Conservation (phyloP, 2,797 vertebrate genomes). For the Cyclura pinguis region DNA sequence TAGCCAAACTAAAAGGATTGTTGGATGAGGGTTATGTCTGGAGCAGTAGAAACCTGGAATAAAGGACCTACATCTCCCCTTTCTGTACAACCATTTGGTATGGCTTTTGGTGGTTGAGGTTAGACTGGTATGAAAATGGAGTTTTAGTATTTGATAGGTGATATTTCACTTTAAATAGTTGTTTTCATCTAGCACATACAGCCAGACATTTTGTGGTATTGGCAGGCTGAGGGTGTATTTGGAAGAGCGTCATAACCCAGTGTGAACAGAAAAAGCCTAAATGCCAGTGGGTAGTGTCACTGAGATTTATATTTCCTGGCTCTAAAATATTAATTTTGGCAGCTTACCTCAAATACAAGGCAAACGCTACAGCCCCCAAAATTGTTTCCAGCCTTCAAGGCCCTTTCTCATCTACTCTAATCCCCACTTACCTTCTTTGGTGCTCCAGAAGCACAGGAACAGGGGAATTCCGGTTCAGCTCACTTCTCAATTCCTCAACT, state of each 20-base stretch:
- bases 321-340: not conserved
- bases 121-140: not conserved
- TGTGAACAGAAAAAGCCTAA: slow-evolving; percentile 5
- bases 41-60: not conserved
- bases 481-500: not conserved
- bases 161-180: not conserved
- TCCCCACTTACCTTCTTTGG: not conserved
- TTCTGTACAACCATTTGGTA: not conserved
- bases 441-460: not conserved
- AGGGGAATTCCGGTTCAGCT: not conserved
- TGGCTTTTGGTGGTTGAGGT: not conserved
- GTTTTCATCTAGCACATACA: not conserved
- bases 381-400: not conserved
- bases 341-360: slow-evolving; percentile 5
- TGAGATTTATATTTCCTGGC: slow-evolving; percentile 24
- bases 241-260: not conserved
- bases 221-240: not conserved
- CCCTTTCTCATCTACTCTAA: not conserved
- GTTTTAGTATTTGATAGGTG: not conserved
- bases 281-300: not conserved
- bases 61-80: not conserved
- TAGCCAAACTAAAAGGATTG: not conserved
- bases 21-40: not conserved
- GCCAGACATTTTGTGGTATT: slow-evolving; percentile 4
- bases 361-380: not conserved